Evolutionary conservation across 2,113 vertebrate species (phyloP).

Genomic region (Paratilapia polleni): DNA sequence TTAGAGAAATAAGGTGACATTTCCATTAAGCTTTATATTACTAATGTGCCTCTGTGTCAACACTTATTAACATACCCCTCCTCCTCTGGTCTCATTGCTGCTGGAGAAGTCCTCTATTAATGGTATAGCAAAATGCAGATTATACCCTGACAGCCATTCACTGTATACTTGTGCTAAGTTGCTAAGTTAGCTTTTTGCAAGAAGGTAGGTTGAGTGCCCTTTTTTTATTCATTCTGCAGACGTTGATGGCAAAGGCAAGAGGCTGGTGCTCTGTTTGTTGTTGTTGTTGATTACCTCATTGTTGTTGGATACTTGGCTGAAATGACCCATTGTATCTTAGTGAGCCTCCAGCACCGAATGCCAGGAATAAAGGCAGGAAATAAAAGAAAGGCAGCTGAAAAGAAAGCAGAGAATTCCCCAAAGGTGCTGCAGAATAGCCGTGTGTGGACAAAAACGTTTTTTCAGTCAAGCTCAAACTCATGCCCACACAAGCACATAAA

Average conservation of each 20-base stretch:
- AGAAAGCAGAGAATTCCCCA: conserved; percentile 66
- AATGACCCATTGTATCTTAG: conserved; percentile 60
- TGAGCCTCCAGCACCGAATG: conserved; percentile 23
- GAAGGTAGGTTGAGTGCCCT: not conserved
- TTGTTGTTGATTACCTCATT: conserved; percentile 57
- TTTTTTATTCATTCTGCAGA: conserved; percentile 23
- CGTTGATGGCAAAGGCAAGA: conserved; percentile 19
- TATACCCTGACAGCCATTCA: not conserved
- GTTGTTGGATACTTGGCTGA: conserved; percentile 38
- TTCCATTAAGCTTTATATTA: conserved; percentile 16
- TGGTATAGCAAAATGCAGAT: conserved; percentile 11
- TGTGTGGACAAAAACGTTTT: conserved; percentile 53
- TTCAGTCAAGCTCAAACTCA: conserved; percentile 30
- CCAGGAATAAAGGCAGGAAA: conserved; percentile 61
- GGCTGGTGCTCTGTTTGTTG: conserved; percentile 36
- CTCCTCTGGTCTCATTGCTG: not conserved
- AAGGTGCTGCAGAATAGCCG: conserved; percentile 49
- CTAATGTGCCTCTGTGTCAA: conserved; percentile 10
- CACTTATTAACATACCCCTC: not conserved
- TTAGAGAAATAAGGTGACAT: not conserved
- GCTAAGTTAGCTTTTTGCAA: conserved; percentile 7
- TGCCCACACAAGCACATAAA: not conserved
- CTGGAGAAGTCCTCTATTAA: not conserved
- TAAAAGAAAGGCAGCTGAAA: conserved; percentile 57
- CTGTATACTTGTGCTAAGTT: not conserved